phyloP scores from a whole-genome alignment of 2,113 vertebrate genomes.

The Sceloporus tristichus region DNA sequence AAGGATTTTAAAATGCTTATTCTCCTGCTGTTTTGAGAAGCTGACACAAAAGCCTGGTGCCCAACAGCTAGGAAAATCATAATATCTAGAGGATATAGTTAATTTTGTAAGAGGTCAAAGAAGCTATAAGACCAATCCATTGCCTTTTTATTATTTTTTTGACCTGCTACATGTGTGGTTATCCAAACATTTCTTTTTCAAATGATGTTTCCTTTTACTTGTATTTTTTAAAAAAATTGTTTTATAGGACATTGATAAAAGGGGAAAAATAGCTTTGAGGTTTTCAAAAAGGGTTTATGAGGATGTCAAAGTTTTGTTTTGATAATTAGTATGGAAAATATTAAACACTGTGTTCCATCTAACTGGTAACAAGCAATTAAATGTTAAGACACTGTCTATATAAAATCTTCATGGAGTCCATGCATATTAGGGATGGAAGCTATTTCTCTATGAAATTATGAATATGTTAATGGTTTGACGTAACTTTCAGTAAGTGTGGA shows the following conservation, averaged over 20 bases:
- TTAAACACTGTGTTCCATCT: background rate
- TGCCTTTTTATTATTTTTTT: background rate
- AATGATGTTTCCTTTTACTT: background rate
- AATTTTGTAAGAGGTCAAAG: background rate
- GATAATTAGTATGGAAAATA: background rate
- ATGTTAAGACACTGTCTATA: background rate
- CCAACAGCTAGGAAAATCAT: conserved; percentile 40
- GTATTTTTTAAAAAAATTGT: background rate
- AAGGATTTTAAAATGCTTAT: conserved; percentile 11
- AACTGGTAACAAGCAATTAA: background rate
- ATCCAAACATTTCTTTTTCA: background rate
- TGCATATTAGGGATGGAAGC: background rate
- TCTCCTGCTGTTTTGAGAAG: conserved; percentile 16
- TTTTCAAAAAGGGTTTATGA: background rate
- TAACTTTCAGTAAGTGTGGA: background rate
- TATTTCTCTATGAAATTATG: background rate
- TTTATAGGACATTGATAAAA: background rate
- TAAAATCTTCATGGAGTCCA: background rate
- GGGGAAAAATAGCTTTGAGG: background rate
- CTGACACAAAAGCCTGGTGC: background rate
- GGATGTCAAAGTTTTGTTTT: background rate
- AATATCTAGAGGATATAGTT: conserved; percentile 25
- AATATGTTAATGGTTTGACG: background rate
- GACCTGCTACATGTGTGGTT: background rate
- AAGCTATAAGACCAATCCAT: background rate